Base-by-base conservation (phyloP, 2,113 vertebrate species). In the Rattus rattus region DNA sequence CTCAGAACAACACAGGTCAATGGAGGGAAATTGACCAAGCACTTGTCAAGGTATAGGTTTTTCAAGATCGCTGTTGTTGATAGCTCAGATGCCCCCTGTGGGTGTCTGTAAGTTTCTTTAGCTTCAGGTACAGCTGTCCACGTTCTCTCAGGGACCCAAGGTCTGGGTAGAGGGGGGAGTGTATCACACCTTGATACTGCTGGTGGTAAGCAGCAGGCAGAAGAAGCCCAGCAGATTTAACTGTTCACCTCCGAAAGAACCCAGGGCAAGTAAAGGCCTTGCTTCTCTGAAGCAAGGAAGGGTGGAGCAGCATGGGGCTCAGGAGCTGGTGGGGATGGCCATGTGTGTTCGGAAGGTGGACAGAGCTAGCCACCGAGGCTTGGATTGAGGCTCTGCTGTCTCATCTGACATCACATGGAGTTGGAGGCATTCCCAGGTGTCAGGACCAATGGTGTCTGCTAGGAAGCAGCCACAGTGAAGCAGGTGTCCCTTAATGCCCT, bases 31-130 rank as follows among this genome's bases (percentile, higher is more conserved):
- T 72, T 20, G 69, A 94, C 72, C 0, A 7, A 91, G 33, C 0
- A 2, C 75, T 77, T 87, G 91, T 90, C 79, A 90, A 77, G 63
- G 70, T 36, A 59, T 65, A 39, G 77, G 43, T 84, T 95, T 95
- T 91, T 87, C 56, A 83, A 39, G 36, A 36, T 94, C 4, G 4
- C 89, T 67, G 28, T 69, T 93, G 79, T 95, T 63, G 65, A 1
- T 79, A 93, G 56, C 90, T 9, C 47, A 94, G 22, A 70, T 76
- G 28, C 69, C 47, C 22, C 77, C 17, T 43, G 26, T 85, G 75
- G 87, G 52, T 72, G n/a, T 85, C 81, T 83, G 19, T 87, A 26
- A 89, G 63, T 96, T 80, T 63, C 43, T 54, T 56, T 24, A 20
- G 47, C 88, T 17, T 11, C n/a, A 33, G 63, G 61, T 54, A 76